phyloP scores from a whole-genome alignment of 2,797 vertebrate species.

The Champsocephalus esox region DNA sequence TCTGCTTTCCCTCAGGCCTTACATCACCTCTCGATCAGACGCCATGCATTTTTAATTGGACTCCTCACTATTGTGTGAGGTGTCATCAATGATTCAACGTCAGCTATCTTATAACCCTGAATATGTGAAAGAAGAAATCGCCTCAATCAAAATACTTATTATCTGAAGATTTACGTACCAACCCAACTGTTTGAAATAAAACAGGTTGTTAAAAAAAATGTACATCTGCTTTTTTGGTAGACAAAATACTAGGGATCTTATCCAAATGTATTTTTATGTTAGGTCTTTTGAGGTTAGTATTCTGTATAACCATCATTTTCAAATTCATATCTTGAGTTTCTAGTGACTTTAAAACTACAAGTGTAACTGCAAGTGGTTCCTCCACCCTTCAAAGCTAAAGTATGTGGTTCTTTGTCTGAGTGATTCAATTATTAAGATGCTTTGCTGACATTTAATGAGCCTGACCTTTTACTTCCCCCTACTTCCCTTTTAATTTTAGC shows the following conservation, averaged over 20 bases:
- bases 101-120: constrained; percentile 13
- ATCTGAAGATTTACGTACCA: constrained; percentile 22
- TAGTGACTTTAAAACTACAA: constrained; percentile 30
- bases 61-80: constrained; percentile 26
- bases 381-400: constrained; percentile 45
- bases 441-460: constrained; percentile 82
- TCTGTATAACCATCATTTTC: constrained; percentile 19
- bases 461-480: constrained; percentile 74
- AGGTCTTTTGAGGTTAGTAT: constrained; percentile 23
- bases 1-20: constrained; percentile 37
- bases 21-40: constrained; percentile 53
- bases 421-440: constrained; percentile 76
- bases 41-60: constrained; percentile 65
- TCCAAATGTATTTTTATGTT: not conserved
- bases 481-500: constrained; percentile 59
- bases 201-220: not conserved
- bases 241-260: not conserved
- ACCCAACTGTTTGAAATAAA: constrained; percentile 28
- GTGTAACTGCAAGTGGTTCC: constrained; percentile 25
- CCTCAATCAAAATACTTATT: constrained; percentile 28
- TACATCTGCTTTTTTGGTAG: not conserved
- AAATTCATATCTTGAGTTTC: constrained; percentile 19
- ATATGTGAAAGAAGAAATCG: constrained; percentile 27
- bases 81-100: constrained; percentile 1
- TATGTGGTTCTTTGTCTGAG: constrained; percentile 65